Conservation (phyloP, 2,888 invertebrate species). For the Atrina japonica region DNA sequence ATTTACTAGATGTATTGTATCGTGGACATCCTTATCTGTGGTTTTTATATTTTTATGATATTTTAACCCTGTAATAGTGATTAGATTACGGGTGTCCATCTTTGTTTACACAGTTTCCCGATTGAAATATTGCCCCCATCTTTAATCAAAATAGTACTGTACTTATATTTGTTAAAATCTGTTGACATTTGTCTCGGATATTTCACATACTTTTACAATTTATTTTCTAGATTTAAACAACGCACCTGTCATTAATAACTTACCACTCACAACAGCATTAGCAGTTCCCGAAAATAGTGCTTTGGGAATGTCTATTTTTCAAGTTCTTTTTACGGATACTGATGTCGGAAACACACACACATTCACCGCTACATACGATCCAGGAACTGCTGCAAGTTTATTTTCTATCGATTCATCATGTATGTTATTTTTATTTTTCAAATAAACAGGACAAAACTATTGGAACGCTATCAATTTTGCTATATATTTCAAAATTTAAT, state of each 20-base stretch:
- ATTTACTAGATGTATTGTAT: too few relatives aligned
- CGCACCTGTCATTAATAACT: slow-evolving; percentile 22
- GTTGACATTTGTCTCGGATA: too few relatives aligned
- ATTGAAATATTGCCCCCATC: too few relatives aligned
- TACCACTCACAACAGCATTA: slow-evolving; percentile 31
- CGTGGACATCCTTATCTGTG: too few relatives aligned
- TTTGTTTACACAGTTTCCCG: too few relatives aligned
- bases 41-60: too few relatives aligned
- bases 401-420: slow-evolving; percentile 26
- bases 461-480: not conserved
- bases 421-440: not conserved
- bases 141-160: too few relatives aligned
- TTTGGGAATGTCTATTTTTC: slow-evolving; percentile 5
- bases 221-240: slow-evolving; percentile 33
- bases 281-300: slow-evolving; percentile 24
- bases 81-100: too few relatives aligned
- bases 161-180: too few relatives aligned
- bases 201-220: too few relatives aligned
- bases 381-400: slow-evolving; percentile 7
- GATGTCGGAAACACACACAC: slow-evolving; percentile 22
- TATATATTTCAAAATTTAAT: too few relatives aligned
- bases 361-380: slow-evolving; percentile 17
- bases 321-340: slow-evolving; percentile 21
- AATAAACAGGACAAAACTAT: not conserved
- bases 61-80: too few relatives aligned